Conservation (phyloP, 2,888 invertebrate species). For the Ophioninae sp. region DNA sequence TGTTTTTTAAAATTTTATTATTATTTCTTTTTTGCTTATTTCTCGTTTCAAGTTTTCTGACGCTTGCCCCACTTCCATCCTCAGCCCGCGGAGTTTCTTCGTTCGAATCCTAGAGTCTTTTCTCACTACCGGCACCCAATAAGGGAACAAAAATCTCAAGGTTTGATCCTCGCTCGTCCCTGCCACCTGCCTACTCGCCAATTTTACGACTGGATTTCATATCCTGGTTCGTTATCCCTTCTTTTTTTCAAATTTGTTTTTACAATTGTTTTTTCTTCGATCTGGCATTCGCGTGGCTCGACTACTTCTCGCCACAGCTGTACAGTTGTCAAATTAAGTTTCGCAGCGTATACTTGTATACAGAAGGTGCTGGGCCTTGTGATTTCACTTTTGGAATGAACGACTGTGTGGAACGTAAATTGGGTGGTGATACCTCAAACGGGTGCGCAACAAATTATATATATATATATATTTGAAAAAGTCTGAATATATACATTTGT, state of each 20-base stretch:
- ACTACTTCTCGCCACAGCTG: background rate
- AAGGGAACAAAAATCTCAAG: background rate
- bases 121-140: background rate
- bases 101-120: background rate
- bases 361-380: background rate
- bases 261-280: background rate
- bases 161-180: conserved; percentile 11
- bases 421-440: no score
- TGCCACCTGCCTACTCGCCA: conserved; percentile 33
- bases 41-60: conserved; percentile 1
- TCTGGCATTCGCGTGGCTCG: background rate
- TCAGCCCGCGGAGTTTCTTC: background rate
- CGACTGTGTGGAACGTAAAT: conserved; percentile 7
- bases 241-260: background rate
- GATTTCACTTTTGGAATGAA: conserved; percentile 14
- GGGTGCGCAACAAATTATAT: no score
- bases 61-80: background rate
- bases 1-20: conserved; percentile 9
- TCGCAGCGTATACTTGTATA: background rate
- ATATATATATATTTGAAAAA: no score
- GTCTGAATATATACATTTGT: no score
- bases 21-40: background rate
- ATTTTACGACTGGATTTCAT: background rate
- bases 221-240: background rate
- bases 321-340: background rate